Evolutionary conservation across 1,140 invertebrate genomes (phyloP).

Genomic region (Mactra quadrangularis): DNA sequence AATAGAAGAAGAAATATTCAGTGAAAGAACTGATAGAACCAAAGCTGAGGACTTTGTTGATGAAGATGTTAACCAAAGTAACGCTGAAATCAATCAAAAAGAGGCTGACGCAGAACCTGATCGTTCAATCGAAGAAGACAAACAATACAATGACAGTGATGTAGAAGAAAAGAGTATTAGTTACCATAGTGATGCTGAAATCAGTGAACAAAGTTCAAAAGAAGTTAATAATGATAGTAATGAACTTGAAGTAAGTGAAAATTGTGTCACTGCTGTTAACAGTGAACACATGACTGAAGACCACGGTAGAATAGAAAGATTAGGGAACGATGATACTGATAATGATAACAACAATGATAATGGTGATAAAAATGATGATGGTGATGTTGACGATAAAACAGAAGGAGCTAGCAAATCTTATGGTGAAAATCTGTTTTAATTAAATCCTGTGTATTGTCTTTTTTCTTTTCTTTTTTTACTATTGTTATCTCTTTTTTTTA

Average conservation of each 20-base stretch:
- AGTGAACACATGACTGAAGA: neutral
- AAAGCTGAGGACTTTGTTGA: constrained; percentile 42
- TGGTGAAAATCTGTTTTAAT: neutral
- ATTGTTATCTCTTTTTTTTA: too few species aligned
- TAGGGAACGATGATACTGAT: neutral
- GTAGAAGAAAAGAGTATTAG: neutral
- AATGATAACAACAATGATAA: constrained; percentile 2
- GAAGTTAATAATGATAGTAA: neutral
- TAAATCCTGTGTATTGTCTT: too few species aligned
- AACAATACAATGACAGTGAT: constrained; percentile 13
- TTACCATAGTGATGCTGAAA: too few species aligned
- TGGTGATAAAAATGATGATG: neutral
- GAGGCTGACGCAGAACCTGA: neutral
- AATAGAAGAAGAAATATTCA: constrained; percentile 48
- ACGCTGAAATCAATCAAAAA: too few species aligned
- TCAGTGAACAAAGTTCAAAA: neutral
- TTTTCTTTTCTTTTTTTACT: too few species aligned
- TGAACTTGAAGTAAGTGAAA: constrained; percentile 5
- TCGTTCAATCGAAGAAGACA: neutral
- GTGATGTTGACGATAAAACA: constrained; percentile 1
- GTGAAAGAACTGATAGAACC: constrained; percentile 38
- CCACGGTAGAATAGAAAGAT: too few species aligned
- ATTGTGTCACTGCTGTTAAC: constrained; percentile 21
- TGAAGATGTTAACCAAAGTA: constrained; percentile 13
- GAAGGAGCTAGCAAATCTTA: neutral